Percentiles rank a stretch among this genome's conserved stretches.
Conservation (phyloP, 2,888 invertebrate genomes). For the Hipparchia sbordonii region DNA sequence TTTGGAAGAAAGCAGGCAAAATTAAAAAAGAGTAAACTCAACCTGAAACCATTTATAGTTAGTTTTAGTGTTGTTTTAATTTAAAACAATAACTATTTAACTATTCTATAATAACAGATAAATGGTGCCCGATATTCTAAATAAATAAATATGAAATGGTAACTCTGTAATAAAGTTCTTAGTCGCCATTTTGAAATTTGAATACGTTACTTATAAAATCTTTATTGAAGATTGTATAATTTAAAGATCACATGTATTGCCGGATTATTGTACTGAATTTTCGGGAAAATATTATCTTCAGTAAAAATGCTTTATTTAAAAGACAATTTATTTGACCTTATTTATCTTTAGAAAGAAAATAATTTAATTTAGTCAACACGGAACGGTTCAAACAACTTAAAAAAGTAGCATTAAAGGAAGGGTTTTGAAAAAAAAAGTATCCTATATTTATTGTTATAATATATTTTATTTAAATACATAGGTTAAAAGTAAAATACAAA, state of each 20-base stretch:
- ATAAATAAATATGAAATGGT: not conserved
- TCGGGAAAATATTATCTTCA: too few relatives aligned
- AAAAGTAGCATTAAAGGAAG: not conserved
- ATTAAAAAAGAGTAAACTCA: slow-evolving; percentile 14
- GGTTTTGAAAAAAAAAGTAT: not conserved
- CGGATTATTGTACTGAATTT: not conserved
- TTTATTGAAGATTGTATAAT: not conserved
- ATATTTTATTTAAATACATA: not conserved
- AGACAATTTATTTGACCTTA: not conserved
- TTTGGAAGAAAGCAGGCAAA: not conserved
- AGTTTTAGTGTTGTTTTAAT: not conserved
- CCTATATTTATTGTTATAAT: not conserved
- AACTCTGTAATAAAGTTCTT: too few relatives aligned
- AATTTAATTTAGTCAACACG: not conserved
- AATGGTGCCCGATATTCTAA: not conserved
- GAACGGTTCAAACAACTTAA: not conserved
- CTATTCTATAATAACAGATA: not conserved
- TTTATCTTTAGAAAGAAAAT: not conserved
- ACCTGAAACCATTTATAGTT: not conserved
- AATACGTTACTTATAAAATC: too few relatives aligned
- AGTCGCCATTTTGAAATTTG: too few relatives aligned
- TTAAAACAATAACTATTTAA: not conserved
- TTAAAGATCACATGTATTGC: not conserved
- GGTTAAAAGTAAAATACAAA: not conserved
- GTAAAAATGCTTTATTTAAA: too few relatives aligned